A percentile compares a stretch with the other conserved stretches of the same genome.
phyloP scores from a whole-genome alignment of 2,888 invertebrate genomes.

The Tenthredo notha region DNA sequence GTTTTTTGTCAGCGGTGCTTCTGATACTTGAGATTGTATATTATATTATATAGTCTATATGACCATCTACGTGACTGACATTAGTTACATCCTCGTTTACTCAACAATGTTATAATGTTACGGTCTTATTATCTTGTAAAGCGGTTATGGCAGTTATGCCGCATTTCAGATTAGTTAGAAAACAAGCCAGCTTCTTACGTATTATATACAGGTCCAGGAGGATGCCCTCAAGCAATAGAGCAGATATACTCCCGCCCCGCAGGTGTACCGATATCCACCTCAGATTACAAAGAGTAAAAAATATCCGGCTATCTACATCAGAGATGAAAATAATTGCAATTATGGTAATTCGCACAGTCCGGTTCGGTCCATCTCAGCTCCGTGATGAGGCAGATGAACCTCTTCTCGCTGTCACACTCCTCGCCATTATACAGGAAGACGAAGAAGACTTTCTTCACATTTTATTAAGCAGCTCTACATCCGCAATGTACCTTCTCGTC shows the following conservation, averaged over 20 bases:
- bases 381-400: neutral
- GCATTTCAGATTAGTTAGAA: slow-evolving; percentile 43
- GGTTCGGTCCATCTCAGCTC: neutral
- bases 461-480: neutral
- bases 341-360: slow-evolving; percentile 12
- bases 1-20: slow-evolving; percentile 37
- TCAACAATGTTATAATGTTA: slow-evolving; percentile 46
- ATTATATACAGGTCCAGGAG: slow-evolving; percentile 13
- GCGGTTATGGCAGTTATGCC: slow-evolving; percentile 50
- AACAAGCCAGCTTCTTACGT: slow-evolving; percentile 43
- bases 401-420: neutral
- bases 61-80: slow-evolving; percentile 31
- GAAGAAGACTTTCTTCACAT: neutral
- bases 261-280: slow-evolving; percentile 41
- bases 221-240: slow-evolving; percentile 43
- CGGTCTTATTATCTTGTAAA: slow-evolving; percentile 46
- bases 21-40: slow-evolving; percentile 34
- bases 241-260: slow-evolving; percentile 17
- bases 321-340: slow-evolving; percentile 29
- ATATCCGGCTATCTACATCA: slow-evolving; percentile 8
- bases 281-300: neutral
- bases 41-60: slow-evolving; percentile 21
- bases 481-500: neutral
- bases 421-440: neutral
- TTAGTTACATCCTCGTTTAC: slow-evolving; percentile 50